Conservation (phyloP, 2,797 vertebrate species). For the Pipistrellus nathusii region DNA sequence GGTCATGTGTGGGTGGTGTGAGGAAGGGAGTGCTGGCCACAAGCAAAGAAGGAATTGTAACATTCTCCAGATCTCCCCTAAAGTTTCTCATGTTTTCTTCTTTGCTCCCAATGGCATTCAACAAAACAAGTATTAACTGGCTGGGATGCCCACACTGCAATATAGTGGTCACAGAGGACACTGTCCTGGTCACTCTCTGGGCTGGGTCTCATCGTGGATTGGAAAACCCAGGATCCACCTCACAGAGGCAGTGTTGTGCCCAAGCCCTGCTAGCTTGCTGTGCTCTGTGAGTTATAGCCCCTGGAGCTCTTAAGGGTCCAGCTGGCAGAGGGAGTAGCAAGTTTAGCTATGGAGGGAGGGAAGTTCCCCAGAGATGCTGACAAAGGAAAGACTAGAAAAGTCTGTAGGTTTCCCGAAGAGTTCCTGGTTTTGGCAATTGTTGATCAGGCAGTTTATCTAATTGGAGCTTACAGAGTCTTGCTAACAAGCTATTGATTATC, state of each 20-base stretch:
- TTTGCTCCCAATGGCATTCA: not conserved
- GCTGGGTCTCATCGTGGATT: not conserved
- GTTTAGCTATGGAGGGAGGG: not conserved
- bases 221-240: not conserved
- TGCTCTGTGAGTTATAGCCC: not conserved
- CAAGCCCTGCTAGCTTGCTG: not conserved
- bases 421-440: conserved; percentile 48
- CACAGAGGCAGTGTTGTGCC: not conserved
- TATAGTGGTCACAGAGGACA: not conserved
- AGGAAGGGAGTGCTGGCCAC: not conserved
- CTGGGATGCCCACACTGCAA: not conserved
- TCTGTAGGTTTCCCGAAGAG: conserved; percentile 28
- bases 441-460: conserved; percentile 61
- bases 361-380: conserved; percentile 13
- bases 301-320: not conserved
- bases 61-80: not conserved
- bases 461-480: conserved; percentile 55
- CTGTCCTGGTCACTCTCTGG: not conserved
- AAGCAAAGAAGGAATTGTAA: not conserved
- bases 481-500: conserved; percentile 69
- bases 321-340: not conserved
- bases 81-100: not conserved
- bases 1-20: not conserved
- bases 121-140: not conserved
- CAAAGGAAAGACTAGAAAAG: conserved; percentile 43